Conservation (phyloP, 2,797 vertebrate species). For the Falco biarmicus region DNA sequence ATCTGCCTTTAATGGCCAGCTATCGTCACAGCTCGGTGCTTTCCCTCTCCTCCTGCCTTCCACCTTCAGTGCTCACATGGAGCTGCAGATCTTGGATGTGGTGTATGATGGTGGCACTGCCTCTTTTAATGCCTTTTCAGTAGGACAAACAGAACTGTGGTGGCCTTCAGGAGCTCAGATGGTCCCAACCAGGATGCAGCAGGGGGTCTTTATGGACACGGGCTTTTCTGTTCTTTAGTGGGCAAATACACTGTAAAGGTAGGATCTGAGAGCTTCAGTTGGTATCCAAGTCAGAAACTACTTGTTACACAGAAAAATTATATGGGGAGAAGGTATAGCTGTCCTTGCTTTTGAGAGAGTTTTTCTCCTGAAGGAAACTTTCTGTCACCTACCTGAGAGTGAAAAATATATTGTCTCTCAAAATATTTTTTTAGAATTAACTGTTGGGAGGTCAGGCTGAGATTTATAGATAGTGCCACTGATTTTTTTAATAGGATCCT, state of each 20-base stretch:
- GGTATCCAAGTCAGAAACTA: not conserved
- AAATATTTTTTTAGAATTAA: not conserved
- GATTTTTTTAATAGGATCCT: not conserved
- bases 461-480: not conserved
- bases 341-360: not conserved
- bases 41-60: not conserved
- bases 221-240: not conserved
- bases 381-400: not conserved
- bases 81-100: not conserved
- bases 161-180: not conserved
- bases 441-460: not conserved
- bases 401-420: not conserved
- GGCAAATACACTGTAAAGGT: not conserved
- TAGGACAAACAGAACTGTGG: not conserved
- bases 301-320: not conserved
- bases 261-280: not conserved
- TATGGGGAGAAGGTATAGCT: not conserved
- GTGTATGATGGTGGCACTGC: not conserved
- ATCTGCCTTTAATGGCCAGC: not conserved
- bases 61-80: not conserved
- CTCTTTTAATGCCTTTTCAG: not conserved
- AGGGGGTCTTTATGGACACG: not conserved
- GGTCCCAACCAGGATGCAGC: not conserved
- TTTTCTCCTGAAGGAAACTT: not conserved
- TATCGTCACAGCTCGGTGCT: not conserved